These are phyloP conservation scores for Sebastes aleutianus DNA, from an alignment of 2,797 vertebrate species.

Conservation along the genomic window DNA sequence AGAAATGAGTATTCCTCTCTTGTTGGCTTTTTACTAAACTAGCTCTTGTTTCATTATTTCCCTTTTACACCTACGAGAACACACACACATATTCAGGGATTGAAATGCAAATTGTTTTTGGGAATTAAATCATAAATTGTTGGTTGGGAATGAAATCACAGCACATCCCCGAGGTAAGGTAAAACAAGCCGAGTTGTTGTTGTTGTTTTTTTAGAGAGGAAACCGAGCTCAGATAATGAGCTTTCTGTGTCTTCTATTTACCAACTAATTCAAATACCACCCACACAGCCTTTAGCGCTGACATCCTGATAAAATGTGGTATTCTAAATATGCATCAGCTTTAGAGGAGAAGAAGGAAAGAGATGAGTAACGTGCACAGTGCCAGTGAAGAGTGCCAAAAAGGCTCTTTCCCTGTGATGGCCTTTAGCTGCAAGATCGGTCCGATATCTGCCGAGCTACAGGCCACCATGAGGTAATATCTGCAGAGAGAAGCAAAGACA, in stretches of 20 bases:
- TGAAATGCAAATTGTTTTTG: constrained; percentile 20
- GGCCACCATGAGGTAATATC: constrained; percentile 28
- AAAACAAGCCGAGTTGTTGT: constrained; percentile 28
- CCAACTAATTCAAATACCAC: constrained; percentile 21
- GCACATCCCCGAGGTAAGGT: constrained; percentile 5
- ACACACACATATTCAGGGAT: background rate
- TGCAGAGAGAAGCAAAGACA: background rate
- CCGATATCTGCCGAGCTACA: background rate
- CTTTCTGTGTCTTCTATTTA: constrained; percentile 18
- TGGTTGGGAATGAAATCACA: constrained; percentile 15
- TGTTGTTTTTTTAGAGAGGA: background rate
- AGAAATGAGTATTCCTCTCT: background rate
- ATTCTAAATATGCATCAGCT: constrained; percentile 8
- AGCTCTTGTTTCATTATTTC: background rate
- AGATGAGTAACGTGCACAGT: background rate
- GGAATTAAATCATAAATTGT: constrained; percentile 10
- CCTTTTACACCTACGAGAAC: background rate
- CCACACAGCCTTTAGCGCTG: constrained; percentile 29
- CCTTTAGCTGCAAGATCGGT: constrained; percentile 35
- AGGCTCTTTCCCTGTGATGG: constrained; percentile 32
- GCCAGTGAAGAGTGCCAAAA: constrained; percentile 30
- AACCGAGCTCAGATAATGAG: background rate
- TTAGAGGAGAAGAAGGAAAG: background rate
- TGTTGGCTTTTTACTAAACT: background rate
- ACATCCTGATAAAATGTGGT: constrained; percentile 21